Conservation (phyloP, 2,888 invertebrate genomes). For the Sympetrum striolatum region DNA sequence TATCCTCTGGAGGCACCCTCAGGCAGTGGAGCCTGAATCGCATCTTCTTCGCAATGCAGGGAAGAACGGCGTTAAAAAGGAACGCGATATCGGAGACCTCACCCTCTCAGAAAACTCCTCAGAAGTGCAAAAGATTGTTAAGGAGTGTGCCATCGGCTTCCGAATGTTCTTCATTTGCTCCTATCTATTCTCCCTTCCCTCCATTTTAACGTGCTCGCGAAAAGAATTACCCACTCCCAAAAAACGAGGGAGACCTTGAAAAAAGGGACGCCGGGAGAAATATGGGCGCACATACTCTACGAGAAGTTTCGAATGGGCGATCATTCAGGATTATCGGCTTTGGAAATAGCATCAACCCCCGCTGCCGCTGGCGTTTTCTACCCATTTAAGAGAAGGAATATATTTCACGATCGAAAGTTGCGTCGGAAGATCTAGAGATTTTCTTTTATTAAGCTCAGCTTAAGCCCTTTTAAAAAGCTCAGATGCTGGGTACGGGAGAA, state of each 20-base stretch:
- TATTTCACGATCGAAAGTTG: background rate
- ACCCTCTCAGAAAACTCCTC: background rate
- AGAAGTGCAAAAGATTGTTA: background rate
- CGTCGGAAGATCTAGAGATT: background rate
- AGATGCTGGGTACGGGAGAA: background rate
- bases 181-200: background rate
- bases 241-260: background rate
- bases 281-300: background rate
- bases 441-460: background rate
- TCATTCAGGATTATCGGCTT: background rate
- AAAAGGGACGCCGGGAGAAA: background rate
- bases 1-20: background rate
- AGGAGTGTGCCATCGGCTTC: background rate
- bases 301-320: background rate
- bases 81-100: background rate
- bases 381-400: background rate
- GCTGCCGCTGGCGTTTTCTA: background rate
- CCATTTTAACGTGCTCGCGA: background rate
- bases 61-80: background rate
- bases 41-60: background rate
- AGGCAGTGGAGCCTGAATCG: background rate
- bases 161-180: background rate
- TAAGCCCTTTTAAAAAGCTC: background rate
- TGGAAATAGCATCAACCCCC: background rate
- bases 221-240: background rate